Evolutionary conservation across 2,888 invertebrate species (phyloP), one percentile per base, ranked within the genome.

Genomic region (Margaritifera margaritifera): DNA sequence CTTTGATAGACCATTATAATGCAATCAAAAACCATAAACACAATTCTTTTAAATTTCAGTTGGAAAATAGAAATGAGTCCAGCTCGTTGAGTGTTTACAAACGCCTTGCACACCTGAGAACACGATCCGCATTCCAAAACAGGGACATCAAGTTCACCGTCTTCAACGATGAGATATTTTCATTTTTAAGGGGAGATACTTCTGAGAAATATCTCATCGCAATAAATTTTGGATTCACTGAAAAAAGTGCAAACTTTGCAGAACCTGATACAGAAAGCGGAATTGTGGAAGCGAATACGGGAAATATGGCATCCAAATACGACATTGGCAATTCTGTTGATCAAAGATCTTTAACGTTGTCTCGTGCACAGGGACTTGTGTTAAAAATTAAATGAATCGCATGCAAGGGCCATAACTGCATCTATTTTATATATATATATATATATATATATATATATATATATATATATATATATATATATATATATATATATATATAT

Each of bases 221-320:
- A 66, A 78, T 86, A 62, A 86, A 87, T 74, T 77, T 85, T 19
- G 84, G 83, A n/a, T n/a, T n/a, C n/a, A n/a, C n/a, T n/a, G n/a
- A n/a, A n/a, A n/a, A n/a, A n/a, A n/a, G n/a, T n/a, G n/a, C n/a
- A n/a, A n/a, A n/a, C n/a, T n/a, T n/a, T n/a, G n/a, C n/a, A n/a
- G n/a, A n/a, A n/a, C n/a, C n/a, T n/a, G n/a, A n/a, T n/a, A n/a
- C n/a, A n/a, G n/a, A n/a, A n/a, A n/a, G n/a, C n/a, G n/a, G n/a
- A n/a, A n/a, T n/a, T n/a, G n/a, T n/a, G n/a, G n/a, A n/a, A n/a
- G n/a, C n/a, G n/a, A n/a, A n/a, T n/a, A n/a, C n/a, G n/a, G n/a
- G n/a, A n/a, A n/a, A n/a, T n/a, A n/a, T n/a, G n/a, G n/a, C n/a
- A n/a, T n/a, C n/a, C n/a, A n/a, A n/a, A n/a, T n/a, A n/a, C 4